Percentiles rank a stretch among this genome's conserved stretches.
phyloP scores from a whole-genome alignment of 1,140 invertebrate species.

The Drosophila watanabei region DNA sequence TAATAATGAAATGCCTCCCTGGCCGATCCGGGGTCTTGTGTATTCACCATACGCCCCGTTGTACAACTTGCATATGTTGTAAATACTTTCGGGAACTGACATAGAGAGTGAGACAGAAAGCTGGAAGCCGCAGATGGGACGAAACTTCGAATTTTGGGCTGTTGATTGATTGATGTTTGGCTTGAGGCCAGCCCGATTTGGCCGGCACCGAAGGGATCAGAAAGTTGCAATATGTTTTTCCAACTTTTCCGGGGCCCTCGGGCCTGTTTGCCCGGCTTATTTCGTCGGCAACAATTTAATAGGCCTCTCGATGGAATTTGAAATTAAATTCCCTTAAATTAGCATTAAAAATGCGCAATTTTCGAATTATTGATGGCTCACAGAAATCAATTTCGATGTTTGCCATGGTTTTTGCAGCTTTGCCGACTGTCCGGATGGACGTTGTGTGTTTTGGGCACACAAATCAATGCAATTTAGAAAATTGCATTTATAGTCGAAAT shows the following conservation, averaged over 20 bases:
- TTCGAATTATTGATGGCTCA: conserved; percentile 41
- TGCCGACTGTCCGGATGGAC: background rate
- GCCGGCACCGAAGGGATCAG: conserved; percentile 58
- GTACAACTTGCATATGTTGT: conserved; percentile 79
- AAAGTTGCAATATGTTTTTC: conserved; percentile 78
- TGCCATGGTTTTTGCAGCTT: conserved; percentile 49
- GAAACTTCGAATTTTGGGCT: conserved; percentile 7
- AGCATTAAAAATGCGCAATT: conserved; percentile 57
- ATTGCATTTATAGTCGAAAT: conserved; percentile 71
- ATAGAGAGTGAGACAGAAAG: background rate
- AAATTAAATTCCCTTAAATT: conserved; percentile 76
- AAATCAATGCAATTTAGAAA: conserved; percentile 78
- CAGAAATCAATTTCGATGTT: conserved; percentile 58
- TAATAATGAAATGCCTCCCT: conserved; percentile 70
- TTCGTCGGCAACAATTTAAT: conserved; percentile 70
- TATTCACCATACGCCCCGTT: conserved; percentile 73
- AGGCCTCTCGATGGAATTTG: conserved; percentile 34
- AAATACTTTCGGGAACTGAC: conserved; percentile 63
- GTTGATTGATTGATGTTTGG: conserved; percentile 80
- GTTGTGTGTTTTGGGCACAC: conserved; percentile 38
- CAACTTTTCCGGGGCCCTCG: conserved; percentile 50
- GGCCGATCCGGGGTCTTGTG: conserved; percentile 32
- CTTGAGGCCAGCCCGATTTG: conserved; percentile 63
- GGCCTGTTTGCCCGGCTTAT: conserved; percentile 58
- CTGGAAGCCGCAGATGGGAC: conserved; percentile 53